Evolutionary conservation across 2,888 invertebrate genomes (phyloP), one percentile per base, ranked within the genome.

Genomic region (Caenorhabditis wallacei): DNA sequence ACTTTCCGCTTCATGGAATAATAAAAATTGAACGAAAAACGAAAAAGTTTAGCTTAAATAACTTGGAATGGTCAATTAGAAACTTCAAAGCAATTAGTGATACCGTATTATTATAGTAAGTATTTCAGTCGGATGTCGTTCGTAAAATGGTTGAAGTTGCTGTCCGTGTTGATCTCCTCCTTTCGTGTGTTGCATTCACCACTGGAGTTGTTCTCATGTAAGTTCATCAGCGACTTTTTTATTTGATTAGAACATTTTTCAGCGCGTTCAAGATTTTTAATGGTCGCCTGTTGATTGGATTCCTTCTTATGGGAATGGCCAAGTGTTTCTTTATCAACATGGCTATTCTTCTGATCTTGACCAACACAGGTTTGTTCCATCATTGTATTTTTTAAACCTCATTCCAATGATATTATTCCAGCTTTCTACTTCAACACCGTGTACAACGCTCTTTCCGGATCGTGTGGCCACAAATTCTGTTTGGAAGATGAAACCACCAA

Each of bases 151-250:
- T 75, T 13, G 51, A 57, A 18, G 68, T 61, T 24, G n/a, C n/a
- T 13, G 68, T 48, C 16, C 66, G 76, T 11, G 68, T 76, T 13
- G 76, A 76, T 30, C 40, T 76, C 11, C 5, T 61, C 8, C 37
- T 76, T 3, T 68, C 68, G 7, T 59, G 59, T 26, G 24, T 76
- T 26, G 16, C 40, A 2, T 40, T 68, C 18, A 40, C 30, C 11
- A 22, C 53, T 3, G 68, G 59, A 61, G 59, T 54, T 2, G 26
- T 68, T 24, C 53, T 76, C 16, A 18, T 16, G 76, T 76, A 30
- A 61, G 51, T 53, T 54, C 20, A 53, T 37, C 24, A 24, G n/a
- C n/a, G n/a, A n/a, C 11, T 7, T 46, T 5, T 11, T 26, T 48
- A 2, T n/a, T n/a, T n/a, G n/a, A 48, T 30, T 30, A 30, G 11